Evolutionary conservation across 2,888 invertebrate species (phyloP), one percentile per base, ranked within the genome.

Genomic region (Julus scanicus): DNA sequence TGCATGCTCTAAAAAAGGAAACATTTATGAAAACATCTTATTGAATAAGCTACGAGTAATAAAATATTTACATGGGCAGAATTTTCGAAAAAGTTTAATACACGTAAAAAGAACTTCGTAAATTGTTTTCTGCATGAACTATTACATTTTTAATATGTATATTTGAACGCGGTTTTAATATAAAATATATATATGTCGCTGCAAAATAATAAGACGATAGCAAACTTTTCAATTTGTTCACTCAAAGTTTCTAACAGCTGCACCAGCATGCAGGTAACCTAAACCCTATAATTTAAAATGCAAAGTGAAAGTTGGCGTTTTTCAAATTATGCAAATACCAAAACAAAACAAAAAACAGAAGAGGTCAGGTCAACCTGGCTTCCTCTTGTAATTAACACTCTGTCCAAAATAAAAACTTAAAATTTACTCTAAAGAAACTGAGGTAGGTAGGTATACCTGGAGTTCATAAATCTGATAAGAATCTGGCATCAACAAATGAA

Each of bases 81-180:
- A 63, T n/a, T 5, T 63, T 63, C 17, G 63, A 63, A n/a, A 44
- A 63, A 63, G 63, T n/a, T 63, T 3, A 44, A 9, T 11, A 11
- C 9, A 29, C 5, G 71, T 29, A 44, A 44, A 44, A 5, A 44
- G 44, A 44, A 44, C 44, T 44, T 29, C 1, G 29, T 1, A 29
- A 29, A 29, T 29, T 29, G 29, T 29, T 29, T 63, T 71, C 71
- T 29, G 29, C 71, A 29, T 71, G 71, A 29, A 29, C 29, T 29
- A 71, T 71, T 71, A 71, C 71, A 71, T 29, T 71, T 71, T 71
- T 71, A 71, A 71, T 71, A 71, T n/a, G n/a, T 71, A 71, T 71
- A 71, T 71, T 71, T 71, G 29, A 71, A 71, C 71, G 71, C 8
- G 71, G 71, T 71, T 71, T 71, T 71, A 71, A 71, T 71, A 71